A percentile compares a stretch with the other conserved stretches of the same genome.
Conservation (phyloP, 2,113 vertebrate genomes). For the Urocitellus parryii region DNA sequence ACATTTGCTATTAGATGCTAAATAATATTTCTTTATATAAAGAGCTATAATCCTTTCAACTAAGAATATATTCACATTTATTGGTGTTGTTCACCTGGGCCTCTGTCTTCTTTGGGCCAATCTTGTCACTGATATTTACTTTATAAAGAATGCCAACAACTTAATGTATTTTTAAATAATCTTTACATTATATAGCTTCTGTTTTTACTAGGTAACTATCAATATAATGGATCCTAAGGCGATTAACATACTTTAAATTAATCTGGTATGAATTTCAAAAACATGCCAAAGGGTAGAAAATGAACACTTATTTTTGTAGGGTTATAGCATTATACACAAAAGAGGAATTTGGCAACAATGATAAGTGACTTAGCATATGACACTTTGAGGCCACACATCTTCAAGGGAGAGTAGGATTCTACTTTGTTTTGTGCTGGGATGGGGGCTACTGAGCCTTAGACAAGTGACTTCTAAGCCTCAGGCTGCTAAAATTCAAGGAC, state of each 20-base stretch:
- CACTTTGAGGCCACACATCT: constrained; percentile 58
- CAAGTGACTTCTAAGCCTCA: constrained; percentile 56
- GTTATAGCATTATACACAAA: background rate
- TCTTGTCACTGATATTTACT: background rate
- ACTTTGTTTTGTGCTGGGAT: background rate
- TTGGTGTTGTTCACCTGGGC: background rate
- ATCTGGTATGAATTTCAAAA: constrained; percentile 40
- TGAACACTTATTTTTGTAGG: constrained; percentile 49
- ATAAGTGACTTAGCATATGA: constrained; percentile 70
- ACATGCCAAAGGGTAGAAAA: constrained; percentile 49
- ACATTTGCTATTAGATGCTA: background rate
- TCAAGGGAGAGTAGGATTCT: constrained; percentile 32
- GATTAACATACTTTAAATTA: constrained; percentile 69
- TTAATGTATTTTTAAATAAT: background rate
- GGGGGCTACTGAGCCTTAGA: background rate
- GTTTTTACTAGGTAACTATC: constrained; percentile 41
- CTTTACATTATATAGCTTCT: constrained; percentile 5
- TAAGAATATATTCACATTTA: background rate
- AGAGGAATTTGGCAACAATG: constrained; percentile 51
- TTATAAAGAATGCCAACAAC: constrained; percentile 7
- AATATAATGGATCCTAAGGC: constrained; percentile 58
- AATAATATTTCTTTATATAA: background rate
- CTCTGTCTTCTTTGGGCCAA: background rate
- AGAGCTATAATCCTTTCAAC: background rate
- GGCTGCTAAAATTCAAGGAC: constrained; percentile 66